Percentiles rank a stretch among this genome's conserved stretches.
phyloP scores from a whole-genome alignment of 2,113 vertebrate species.

The Ia io region DNA sequence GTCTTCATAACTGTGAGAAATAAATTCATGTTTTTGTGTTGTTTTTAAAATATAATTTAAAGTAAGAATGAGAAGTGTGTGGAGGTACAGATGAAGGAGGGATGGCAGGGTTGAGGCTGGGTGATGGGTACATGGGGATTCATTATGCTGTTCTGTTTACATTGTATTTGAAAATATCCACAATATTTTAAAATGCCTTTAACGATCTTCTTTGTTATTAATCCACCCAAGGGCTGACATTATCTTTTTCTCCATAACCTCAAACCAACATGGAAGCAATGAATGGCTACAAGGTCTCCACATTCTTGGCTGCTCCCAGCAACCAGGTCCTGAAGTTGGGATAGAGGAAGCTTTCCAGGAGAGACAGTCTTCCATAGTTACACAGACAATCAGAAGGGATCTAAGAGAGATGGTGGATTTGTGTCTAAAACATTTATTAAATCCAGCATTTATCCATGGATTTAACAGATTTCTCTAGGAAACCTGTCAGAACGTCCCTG shows the following conservation, averaged over 20 bases:
- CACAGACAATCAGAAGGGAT: not conserved
- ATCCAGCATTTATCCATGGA: not conserved
- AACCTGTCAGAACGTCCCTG: not conserved
- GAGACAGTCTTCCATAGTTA: not conserved
- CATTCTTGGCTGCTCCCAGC: not conserved
- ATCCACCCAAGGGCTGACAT: not conserved
- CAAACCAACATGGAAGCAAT: not conserved
- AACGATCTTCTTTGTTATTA: not conserved
- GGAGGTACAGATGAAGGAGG: not conserved
- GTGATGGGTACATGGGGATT: not conserved
- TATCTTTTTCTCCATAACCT: not conserved
- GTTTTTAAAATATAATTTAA: not conserved
- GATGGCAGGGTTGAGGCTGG: not conserved
- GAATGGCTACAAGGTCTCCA: not conserved
- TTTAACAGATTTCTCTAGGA: not conserved
- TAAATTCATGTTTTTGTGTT: not conserved
- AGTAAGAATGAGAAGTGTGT: not conserved
- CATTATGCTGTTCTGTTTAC: not conserved
- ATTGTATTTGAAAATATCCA: slow-evolving; percentile 11
- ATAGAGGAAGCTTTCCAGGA: not conserved
- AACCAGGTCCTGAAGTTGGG: not conserved
- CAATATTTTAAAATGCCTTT: not conserved
- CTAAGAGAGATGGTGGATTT: not conserved
- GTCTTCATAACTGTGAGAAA: not conserved
- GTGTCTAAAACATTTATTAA: not conserved